Base-by-base conservation (phyloP, 92 coral and sea anemone genomes). In the Bergia sp. region DNA sequence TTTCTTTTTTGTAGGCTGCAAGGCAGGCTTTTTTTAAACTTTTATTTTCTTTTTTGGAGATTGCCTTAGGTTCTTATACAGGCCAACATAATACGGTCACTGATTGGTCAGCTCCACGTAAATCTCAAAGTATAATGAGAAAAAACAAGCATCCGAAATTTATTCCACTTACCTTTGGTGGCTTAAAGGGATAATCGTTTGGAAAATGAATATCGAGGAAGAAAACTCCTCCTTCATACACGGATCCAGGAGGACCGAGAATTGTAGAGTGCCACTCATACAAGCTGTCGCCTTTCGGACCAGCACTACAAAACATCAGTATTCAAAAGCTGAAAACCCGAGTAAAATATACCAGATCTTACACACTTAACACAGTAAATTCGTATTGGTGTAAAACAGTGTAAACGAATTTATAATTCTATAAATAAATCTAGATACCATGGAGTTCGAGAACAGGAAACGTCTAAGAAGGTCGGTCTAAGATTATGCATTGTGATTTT, bases 141-240 rank as follows among this genome's bases (percentile, higher is more conserved):
- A 12, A 29, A 75, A 75, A 75, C 44, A 75, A 21, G 18, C 79
- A 75, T 38, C 42, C 50, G 36, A 38, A 12, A 64, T 9, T 29
- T 73, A 21, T 47, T 18, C 40, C 61, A 61, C 93, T 39, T 92
- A 96, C 99, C 98, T 96, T 96, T 57, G 99, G 99, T 42, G 99
- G 99, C 90, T 96, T 96, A 82, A 95, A 96, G 37, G 99, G 99
- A 69, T 96, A 96, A 91, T 96, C 99, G 13, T 91, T 88, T 21
- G 99, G 99, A 75, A 96, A 96, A 76, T 96, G 99, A 3, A 96
- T 96, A 79, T 96, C 98, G 16, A 96, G 96, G 82, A 96, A 96
- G 86, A 95, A 96, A 4, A 96, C 96, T 77, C 99, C 99, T 65
- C 96, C 93, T 42, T 95, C 98, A 78, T 96, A 96, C 2, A 95